These are phyloP conservation scores for Turnix velox DNA, from an alignment of 2,113 vertebrate species.

Conservation along the genomic window DNA sequence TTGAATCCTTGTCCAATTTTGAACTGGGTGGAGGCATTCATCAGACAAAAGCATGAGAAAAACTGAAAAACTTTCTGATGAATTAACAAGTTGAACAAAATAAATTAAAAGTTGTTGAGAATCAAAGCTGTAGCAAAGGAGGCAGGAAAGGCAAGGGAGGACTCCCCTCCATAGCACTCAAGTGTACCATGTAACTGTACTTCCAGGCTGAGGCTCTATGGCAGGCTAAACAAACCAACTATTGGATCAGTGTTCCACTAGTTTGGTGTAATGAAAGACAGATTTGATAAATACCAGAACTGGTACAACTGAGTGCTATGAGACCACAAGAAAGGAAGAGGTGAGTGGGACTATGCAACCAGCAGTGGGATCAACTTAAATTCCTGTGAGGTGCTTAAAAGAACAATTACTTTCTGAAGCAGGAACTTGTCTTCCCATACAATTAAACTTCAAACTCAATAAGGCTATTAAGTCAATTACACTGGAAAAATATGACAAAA, in stretches of 20 bases:
- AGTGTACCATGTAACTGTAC: neutral
- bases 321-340: neutral
- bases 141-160: neutral
- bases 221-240: neutral
- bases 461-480: neutral
- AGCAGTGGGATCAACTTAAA: neutral
- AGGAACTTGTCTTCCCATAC: neutral
- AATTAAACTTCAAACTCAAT: neutral
- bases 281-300: neutral
- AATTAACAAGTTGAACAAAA: neutral
- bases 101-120: neutral
- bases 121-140: neutral
- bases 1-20: neutral
- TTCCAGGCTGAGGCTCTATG: neutral
- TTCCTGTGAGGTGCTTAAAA: neutral
- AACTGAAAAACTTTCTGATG: neutral
- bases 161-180: neutral
- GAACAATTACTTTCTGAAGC: neutral
- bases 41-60: neutral
- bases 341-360: neutral
- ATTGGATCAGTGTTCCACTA: neutral
- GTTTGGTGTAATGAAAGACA: neutral
- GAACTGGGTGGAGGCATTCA: neutral
- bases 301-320: neutral
- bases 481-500: constrained; percentile 20